Base-by-base conservation (phyloP, 2,113 vertebrate species). In the Boleophthalmus pectinirostris region DNA sequence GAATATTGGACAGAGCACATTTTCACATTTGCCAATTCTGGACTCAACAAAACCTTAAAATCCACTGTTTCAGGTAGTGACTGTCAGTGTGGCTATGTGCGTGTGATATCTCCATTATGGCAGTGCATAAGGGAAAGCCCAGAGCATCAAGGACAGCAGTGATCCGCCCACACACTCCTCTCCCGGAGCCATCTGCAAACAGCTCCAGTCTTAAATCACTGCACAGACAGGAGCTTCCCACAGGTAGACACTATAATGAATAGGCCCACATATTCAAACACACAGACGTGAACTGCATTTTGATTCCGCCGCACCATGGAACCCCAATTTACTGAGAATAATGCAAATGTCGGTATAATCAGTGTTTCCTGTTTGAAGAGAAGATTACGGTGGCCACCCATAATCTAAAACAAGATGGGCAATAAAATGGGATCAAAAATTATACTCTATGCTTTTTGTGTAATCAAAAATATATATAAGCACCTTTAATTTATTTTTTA, bases 61-160 rank as follows among this genome's bases (percentile, higher is more conserved):
- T 77, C 67, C 65, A 75, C 29, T 23, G 47, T 74, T 73, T 88
- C 46, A 84, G 69, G 80, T 57, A 78, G 65, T 16, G 72, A 72
- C 76, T 82, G 81, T 73, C 77, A 75, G 38, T 63, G 23, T 65
- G 21, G 24, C 33, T 56, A 33, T 46, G 35, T 60, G 65, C 75
- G 33, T 70, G 69, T 79, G 83, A 86, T 84, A 83, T 87, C 85
- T 89, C 84, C 82, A 82, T 90, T 83, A 85, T 69, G 25, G 68
- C 35, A 33, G 74, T 69, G 82, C 75, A 85, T 64, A 70, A 80
- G 82, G 79, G 25, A 83, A 87, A 88, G 73, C 85, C 81, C 73
- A 79, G 49, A 86, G 80, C 82, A 79, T 83, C 85, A 85, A 88
- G 85, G 87, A 88, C 82, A 85, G 76, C 80, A 89, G 81, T 83